Conservation (phyloP, 2,113 vertebrate genomes). For the Boleophthalmus pectinirostris region DNA sequence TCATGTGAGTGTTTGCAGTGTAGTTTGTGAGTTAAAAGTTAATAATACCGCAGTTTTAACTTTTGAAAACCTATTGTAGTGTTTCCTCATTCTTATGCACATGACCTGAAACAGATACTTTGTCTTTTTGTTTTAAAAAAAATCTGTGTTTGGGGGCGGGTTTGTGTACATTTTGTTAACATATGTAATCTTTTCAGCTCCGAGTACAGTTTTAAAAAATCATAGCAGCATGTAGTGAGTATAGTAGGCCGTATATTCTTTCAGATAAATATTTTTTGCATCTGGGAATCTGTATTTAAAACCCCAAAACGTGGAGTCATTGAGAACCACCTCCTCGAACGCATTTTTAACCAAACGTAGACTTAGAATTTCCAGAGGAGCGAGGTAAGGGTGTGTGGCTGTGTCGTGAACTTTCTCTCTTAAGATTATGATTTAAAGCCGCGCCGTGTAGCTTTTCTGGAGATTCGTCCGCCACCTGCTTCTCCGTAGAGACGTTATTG, state of each 20-base stretch:
- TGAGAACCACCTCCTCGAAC: not conserved
- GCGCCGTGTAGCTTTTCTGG: too few species aligned
- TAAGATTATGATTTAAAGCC: not conserved
- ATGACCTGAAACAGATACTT: not conserved
- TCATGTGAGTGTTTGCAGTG: slow-evolving; percentile 50
- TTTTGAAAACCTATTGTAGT: slow-evolving; percentile 23
- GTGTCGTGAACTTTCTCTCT: slow-evolving; percentile 21
- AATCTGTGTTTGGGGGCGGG: not conserved
- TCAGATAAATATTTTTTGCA: not conserved
- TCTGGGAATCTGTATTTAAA: not conserved
- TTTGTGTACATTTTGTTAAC: not conserved
- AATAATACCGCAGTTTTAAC: slow-evolving; percentile 16
- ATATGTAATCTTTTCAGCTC: not conserved
- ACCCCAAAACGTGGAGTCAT: not conserved
- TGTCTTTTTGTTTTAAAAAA: not conserved
- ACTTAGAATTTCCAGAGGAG: slow-evolving; percentile 19
- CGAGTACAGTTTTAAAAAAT: too few species aligned
- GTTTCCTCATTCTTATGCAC: slow-evolving; percentile 51
- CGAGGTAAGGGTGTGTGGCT: slow-evolving; percentile 44
- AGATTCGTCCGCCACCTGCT: too few species aligned
- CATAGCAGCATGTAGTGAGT: not conserved
- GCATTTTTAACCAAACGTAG: slow-evolving; percentile 26
- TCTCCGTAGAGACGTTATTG: too few species aligned
- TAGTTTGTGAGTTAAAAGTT: slow-evolving; percentile 51
- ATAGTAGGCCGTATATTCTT: not conserved